Conservation (phyloP, 2,888 invertebrate species). For the Orthosia incerta region DNA sequence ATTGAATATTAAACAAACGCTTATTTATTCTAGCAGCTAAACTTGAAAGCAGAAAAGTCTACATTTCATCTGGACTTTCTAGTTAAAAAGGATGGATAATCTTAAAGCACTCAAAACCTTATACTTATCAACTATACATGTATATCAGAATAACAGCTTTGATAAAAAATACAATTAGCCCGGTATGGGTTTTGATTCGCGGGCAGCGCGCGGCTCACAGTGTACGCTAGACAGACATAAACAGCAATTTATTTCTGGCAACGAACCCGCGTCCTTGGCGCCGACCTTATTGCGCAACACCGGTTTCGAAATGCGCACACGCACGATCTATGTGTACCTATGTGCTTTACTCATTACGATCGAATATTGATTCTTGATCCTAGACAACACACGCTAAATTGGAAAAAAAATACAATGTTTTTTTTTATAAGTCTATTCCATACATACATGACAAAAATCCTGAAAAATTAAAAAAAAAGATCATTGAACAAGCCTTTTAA, state of each 20-base stretch:
- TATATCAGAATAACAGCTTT: background rate
- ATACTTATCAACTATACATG: background rate
- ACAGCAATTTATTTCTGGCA: constrained; percentile 90
- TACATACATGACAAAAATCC: background rate
- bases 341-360: constrained; percentile 65
- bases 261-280: constrained; percentile 90
- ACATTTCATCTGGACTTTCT: constrained; percentile 1
- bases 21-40: constrained; percentile 1
- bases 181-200: constrained; percentile 45
- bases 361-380: constrained; percentile 41
- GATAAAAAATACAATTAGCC: constrained; percentile 8
- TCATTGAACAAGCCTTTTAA: background rate
- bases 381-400: background rate
- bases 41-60: background rate
- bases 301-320: constrained; percentile 87
- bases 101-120: background rate
- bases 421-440: background rate
- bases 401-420: background rate
- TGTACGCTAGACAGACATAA: constrained; percentile 88
- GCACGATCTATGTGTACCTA: constrained; percentile 75
- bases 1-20: constrained; percentile 21
- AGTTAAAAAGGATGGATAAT: background rate
- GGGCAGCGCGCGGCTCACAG: constrained; percentile 58
- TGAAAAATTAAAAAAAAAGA: background rate
- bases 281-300: constrained; percentile 91